These are phyloP conservation scores for Drosophila barbarae DNA, from an alignment of 2,888 invertebrate species.

Conservation along the genomic window DNA sequence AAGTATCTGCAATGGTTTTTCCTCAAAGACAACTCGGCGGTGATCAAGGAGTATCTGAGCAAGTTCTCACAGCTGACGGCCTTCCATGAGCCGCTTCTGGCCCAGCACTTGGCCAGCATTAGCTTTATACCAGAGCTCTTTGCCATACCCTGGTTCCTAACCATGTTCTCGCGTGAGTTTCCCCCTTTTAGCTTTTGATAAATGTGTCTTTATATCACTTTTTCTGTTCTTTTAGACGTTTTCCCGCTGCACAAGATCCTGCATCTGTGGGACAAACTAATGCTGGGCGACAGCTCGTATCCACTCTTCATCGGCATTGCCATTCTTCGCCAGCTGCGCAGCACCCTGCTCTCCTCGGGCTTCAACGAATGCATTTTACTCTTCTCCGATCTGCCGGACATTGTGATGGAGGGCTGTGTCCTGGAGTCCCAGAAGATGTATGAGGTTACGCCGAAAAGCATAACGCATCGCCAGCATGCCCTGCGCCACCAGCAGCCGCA, in stretches of 20 bases:
- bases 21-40: constrained; percentile 95
- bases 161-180: constrained; percentile 99
- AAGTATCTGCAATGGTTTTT: constrained; percentile 98
- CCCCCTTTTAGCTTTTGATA: not conserved
- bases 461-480: constrained; percentile 91
- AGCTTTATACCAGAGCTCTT: constrained; percentile 98
- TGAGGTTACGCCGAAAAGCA: constrained; percentile 89
- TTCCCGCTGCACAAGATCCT: constrained; percentile 98
- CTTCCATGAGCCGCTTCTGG: constrained; percentile 95
- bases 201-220: not conserved
- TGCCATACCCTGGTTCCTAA: constrained; percentile 99
- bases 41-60: constrained; percentile 97
- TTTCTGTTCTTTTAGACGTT: constrained; percentile 85
- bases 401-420: constrained; percentile 96
- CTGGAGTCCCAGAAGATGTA: constrained; percentile 91
- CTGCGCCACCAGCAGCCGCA: constrained; percentile 78
- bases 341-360: constrained; percentile 90
- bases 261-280: constrained; percentile 97
- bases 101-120: constrained; percentile 94
- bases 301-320: constrained; percentile 97
- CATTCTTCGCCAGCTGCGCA: constrained; percentile 92
- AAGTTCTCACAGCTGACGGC: constrained; percentile 98
- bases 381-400: constrained; percentile 99
- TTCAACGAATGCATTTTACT: constrained; percentile 99
- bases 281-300: constrained; percentile 95